Conservation (phyloP, 2,888 invertebrate species). For the Drosophila mimica region DNA sequence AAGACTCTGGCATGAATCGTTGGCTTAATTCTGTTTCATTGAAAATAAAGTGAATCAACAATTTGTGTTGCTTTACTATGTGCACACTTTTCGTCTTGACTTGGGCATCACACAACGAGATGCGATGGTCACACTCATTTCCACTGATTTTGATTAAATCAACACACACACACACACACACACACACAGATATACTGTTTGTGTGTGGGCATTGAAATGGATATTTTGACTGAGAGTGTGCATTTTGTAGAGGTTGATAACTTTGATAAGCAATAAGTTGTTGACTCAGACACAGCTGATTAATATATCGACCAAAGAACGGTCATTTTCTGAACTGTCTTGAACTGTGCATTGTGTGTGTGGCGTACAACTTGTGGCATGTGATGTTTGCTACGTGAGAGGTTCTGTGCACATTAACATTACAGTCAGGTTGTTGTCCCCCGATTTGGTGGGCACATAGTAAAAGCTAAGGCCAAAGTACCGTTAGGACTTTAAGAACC, state of each 20-base stretch:
- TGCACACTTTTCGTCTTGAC: conserved; percentile 51
- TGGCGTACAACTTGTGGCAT: conserved; percentile 38
- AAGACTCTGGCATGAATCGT: conserved; percentile 21
- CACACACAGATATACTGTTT: neutral
- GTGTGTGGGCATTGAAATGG: neutral
- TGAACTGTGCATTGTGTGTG: conserved; percentile 37
- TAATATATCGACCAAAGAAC: neutral
- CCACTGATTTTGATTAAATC: conserved; percentile 16
- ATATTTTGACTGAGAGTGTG: neutral
- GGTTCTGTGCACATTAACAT: conserved; percentile 47
- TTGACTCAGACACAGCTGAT: conserved; percentile 4
- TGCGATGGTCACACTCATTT: conserved; percentile 51
- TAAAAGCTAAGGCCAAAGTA: conserved; percentile 41
- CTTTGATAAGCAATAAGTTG: conserved; percentile 1
- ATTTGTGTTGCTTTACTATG: conserved; percentile 64
- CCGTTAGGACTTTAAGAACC: conserved; percentile 15
- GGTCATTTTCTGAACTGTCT: conserved; percentile 13
- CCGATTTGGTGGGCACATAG: conserved; percentile 32
- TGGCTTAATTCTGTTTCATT: conserved; percentile 29
- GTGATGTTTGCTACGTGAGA: conserved; percentile 50
- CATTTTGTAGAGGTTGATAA: neutral
- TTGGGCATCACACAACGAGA: conserved; percentile 27
- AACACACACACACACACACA: neutral
- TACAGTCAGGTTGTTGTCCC: conserved; percentile 14
- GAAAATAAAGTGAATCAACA: conserved; percentile 61